These are phyloP conservation scores for Plusia festucae DNA, from an alignment of 2,888 invertebrate species.

Conservation along the genomic window DNA sequence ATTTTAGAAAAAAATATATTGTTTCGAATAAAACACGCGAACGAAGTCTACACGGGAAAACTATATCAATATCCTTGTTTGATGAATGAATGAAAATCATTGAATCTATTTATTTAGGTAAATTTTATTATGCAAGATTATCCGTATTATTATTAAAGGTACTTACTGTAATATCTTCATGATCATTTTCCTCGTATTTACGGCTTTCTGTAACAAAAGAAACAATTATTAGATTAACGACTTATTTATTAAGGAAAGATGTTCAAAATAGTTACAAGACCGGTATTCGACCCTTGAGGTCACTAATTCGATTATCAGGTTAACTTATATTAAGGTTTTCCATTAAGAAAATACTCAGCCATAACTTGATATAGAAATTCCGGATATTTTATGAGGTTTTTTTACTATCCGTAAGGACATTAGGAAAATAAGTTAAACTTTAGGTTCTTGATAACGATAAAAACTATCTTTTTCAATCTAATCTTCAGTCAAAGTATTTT, in stretches of 20 bases:
- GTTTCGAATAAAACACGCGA: too few relatives aligned
- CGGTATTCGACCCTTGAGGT: background rate
- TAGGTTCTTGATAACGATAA: background rate
- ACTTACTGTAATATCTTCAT: background rate
- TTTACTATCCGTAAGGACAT: background rate
- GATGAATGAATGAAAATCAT: too few relatives aligned
- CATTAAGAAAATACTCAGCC: background rate
- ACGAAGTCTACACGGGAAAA: too few relatives aligned
- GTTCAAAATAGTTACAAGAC: background rate
- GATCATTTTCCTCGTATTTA: background rate
- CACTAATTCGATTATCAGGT: constrained; percentile 1
- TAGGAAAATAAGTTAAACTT: too few relatives aligned
- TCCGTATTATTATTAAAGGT: background rate
- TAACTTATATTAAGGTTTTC: constrained; percentile 3
- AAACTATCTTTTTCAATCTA: background rate
- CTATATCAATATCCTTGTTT: too few relatives aligned
- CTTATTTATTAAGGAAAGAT: background rate
- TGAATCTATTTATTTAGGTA: too few relatives aligned
- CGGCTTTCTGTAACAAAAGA: background rate
- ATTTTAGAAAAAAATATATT: too few relatives aligned
- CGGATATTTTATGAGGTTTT: background rate
- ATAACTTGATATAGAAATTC: background rate
- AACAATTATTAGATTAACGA: background rate
- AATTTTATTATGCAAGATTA: background rate
- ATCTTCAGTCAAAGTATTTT: background rate